phyloP scores from a whole-genome alignment of 2,113 vertebrate genomes.

The Osmerus mordax region DNA sequence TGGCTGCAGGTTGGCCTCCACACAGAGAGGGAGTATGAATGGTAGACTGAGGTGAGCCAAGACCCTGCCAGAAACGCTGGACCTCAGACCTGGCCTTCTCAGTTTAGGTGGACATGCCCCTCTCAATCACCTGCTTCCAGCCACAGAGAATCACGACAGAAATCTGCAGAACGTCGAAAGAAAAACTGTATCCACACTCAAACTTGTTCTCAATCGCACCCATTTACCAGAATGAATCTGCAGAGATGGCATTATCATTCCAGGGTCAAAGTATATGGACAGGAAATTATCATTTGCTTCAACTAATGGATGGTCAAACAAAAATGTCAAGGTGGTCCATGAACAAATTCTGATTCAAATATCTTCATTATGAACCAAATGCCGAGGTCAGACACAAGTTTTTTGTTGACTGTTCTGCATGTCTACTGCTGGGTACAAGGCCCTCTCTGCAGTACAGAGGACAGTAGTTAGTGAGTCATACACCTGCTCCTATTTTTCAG shows the following conservation, averaged over 20 bases:
- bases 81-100: constrained; percentile 42
- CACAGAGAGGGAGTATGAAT: constrained; percentile 52
- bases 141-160: not conserved
- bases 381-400: not conserved
- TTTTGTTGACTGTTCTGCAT: no score
- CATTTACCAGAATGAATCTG: not conserved
- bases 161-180: not conserved
- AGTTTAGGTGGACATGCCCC: not conserved
- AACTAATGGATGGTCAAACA: constrained; percentile 1
- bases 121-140: constrained; percentile 12
- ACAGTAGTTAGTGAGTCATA: no score
- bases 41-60: constrained; percentile 51
- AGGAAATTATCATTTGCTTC: not conserved
- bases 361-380: not conserved
- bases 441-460: no score
- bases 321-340: not conserved
- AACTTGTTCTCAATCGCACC: not conserved
- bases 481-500: no score
- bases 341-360: not conserved
- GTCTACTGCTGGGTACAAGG: no score
- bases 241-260: not conserved
- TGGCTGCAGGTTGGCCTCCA: constrained; percentile 49
- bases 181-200: not conserved
- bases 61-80: constrained; percentile 35
- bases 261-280: not conserved